Percentiles rank a stretch among this genome's conserved stretches.
Conservation (phyloP, 2,888 invertebrate genomes). For the Tetheella fluctuosa region DNA sequence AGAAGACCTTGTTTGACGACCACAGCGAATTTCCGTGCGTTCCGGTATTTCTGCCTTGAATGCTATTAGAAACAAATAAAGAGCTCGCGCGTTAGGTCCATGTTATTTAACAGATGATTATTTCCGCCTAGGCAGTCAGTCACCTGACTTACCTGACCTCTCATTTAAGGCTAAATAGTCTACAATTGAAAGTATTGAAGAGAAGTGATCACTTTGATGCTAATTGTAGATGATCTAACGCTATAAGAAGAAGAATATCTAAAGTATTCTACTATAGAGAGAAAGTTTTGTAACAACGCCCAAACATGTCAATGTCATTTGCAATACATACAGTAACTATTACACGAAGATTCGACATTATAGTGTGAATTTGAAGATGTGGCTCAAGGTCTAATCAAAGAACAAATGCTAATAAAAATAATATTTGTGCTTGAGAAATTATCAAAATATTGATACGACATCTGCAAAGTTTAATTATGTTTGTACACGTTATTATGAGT, state of each 20-base stretch:
- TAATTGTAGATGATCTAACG: too few relatives aligned
- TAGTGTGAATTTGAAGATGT: slow-evolving; percentile 4
- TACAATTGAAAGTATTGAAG: too few relatives aligned
- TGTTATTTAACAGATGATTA: background rate
- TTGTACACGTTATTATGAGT: background rate
- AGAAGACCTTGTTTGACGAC: background rate
- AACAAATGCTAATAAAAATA: slow-evolving; percentile 1
- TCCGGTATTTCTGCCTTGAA: slow-evolving; percentile 1
- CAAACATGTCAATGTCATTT: background rate
- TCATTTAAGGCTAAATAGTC: background rate
- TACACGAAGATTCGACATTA: background rate
- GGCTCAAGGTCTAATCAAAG: background rate
- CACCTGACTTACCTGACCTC: slow-evolving; percentile 5
- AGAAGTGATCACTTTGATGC: too few relatives aligned
- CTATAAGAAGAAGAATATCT: too few relatives aligned
- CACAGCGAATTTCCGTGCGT: slow-evolving; percentile 1
- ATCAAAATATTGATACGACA: background rate
- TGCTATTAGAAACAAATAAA: background rate
- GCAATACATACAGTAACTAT: background rate
- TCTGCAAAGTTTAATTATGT: background rate
- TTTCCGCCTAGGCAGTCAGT: background rate
- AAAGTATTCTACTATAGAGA: too few relatives aligned
- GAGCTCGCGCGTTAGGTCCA: background rate
- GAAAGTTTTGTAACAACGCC: background rate
- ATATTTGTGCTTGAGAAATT: background rate